Percentiles rank a stretch among this genome's conserved stretches.
Evolutionary conservation across 92 coral and sea anemone genomes (phyloP).

Genomic region (Bergia sp.): DNA sequence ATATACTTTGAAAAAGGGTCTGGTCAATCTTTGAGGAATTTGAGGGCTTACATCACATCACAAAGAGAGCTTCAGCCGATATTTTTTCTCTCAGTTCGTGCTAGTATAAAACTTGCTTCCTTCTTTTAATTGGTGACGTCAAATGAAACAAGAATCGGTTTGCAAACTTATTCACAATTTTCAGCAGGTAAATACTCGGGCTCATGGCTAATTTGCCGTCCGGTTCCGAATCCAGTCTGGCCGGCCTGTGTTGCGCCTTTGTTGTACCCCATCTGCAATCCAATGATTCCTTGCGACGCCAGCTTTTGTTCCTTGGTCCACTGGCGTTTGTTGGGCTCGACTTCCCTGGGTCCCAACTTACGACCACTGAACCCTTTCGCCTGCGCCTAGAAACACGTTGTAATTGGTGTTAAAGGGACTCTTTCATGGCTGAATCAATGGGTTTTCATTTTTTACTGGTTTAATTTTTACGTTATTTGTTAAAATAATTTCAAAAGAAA

Average conservation of each 20-base stretch:
- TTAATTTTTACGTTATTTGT: no score
- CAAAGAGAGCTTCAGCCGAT: no score
- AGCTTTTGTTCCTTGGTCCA: neutral
- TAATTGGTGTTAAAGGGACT: no score
- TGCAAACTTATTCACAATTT: neutral
- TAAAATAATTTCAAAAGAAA: no score
- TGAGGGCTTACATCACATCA: no score
- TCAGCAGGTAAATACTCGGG: neutral
- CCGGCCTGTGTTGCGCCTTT: conserved; percentile 16
- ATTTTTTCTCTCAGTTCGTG: no score
- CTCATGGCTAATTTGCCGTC: neutral
- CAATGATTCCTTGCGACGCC: neutral
- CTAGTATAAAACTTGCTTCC: neutral
- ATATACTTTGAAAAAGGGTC: no score
- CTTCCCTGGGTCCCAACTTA: conserved; percentile 1
- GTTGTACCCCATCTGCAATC: neutral
- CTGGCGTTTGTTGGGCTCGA: neutral
- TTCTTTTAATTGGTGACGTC: neutral
- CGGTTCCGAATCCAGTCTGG: neutral
- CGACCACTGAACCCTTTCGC: neutral
- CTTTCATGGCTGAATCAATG: no score
- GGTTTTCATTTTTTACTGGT: no score
- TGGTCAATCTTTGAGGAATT: no score
- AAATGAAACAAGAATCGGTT: neutral
- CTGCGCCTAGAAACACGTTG: conserved; percentile 8